Conservation (phyloP, 1,140 invertebrate species). For the Scaptomyza montana region DNA sequence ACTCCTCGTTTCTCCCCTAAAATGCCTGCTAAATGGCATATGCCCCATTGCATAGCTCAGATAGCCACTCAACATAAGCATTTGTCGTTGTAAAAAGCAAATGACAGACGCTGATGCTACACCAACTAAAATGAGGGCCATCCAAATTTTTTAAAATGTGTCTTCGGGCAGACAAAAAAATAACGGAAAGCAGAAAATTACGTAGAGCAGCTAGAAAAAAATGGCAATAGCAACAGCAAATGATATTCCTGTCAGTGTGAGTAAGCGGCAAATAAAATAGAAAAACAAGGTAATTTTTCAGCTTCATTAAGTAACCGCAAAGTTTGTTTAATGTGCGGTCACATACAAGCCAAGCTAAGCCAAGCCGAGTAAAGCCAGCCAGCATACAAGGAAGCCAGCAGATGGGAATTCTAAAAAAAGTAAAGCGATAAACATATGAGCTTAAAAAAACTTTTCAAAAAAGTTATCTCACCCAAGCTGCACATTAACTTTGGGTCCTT, state of each 20-base stretch:
- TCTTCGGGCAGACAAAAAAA: constrained; percentile 35
- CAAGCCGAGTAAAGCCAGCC: constrained; percentile 18
- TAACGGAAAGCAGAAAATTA: constrained; percentile 31
- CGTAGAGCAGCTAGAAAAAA: constrained; percentile 25
- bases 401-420: constrained; percentile 16
- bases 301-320: constrained; percentile 74
- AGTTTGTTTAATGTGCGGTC: constrained; percentile 70
- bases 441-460: constrained; percentile 24
- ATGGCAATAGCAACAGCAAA: constrained; percentile 46
- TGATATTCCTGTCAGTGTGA: constrained; percentile 6
- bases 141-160: constrained; percentile 51
- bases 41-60: constrained; percentile 29
- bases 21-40: constrained; percentile 47
- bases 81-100: constrained; percentile 16
- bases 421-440: constrained; percentile 50
- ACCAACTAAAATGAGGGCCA: constrained; percentile 7
- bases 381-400: background rate
- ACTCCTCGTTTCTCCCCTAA: background rate
- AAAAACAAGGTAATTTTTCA: constrained; percentile 70
- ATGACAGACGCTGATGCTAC: constrained; percentile 22
- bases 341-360: constrained; percentile 43
- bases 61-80: constrained; percentile 60
- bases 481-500: background rate
- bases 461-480: background rate
- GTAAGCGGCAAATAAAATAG: constrained; percentile 59